phyloP scores from a whole-genome alignment of 2,797 vertebrate genomes.

The Chromobotia macracanthus region DNA sequence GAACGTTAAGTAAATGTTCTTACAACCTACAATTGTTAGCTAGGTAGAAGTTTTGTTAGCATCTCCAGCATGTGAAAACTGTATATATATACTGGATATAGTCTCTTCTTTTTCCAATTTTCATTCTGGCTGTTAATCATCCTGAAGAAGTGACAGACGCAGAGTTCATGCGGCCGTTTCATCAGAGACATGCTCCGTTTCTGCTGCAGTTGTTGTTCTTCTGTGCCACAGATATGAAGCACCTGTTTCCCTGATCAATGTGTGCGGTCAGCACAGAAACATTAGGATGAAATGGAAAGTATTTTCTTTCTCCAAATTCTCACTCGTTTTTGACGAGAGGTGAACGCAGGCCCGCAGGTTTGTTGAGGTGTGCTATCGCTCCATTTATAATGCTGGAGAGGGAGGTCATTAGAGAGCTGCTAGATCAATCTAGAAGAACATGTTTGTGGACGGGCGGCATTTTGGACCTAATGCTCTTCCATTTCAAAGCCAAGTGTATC shows the following conservation, averaged over 20 bases:
- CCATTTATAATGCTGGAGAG: slow-evolving; percentile 56
- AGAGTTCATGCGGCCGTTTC: slow-evolving; percentile 19
- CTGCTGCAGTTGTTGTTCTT: slow-evolving; percentile 5
- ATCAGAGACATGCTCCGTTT: slow-evolving; percentile 48
- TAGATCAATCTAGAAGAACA: slow-evolving; percentile 58
- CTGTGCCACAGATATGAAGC: slow-evolving; percentile 1
- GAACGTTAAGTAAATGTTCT: too few species aligned
- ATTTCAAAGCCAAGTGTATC: slow-evolving; percentile 15
- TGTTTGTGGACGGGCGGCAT: slow-evolving; percentile 19
- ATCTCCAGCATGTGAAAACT: too few species aligned
- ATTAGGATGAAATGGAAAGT: slow-evolving; percentile 47
- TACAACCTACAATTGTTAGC: too few species aligned
- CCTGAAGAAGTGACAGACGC: slow-evolving; percentile 21
- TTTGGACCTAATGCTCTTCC: slow-evolving; percentile 32
- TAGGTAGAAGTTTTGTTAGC: too few species aligned
- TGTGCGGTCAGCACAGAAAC: slow-evolving; percentile 30
- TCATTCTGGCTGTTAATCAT: slow-evolving; percentile 47
- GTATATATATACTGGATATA: neutral
- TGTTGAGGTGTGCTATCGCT: slow-evolving; percentile 32
- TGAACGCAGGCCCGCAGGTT: slow-evolving; percentile 42
- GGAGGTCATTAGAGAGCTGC: slow-evolving; percentile 45
- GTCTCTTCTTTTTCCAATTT: neutral
- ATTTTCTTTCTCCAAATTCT: slow-evolving; percentile 35
- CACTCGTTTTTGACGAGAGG: neutral
- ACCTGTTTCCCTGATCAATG: slow-evolving; percentile 51